Evolutionary conservation across 2,797 vertebrate species (phyloP), one percentile per base, ranked within the genome.

Genomic region (Scolopax rusticola): DNA sequence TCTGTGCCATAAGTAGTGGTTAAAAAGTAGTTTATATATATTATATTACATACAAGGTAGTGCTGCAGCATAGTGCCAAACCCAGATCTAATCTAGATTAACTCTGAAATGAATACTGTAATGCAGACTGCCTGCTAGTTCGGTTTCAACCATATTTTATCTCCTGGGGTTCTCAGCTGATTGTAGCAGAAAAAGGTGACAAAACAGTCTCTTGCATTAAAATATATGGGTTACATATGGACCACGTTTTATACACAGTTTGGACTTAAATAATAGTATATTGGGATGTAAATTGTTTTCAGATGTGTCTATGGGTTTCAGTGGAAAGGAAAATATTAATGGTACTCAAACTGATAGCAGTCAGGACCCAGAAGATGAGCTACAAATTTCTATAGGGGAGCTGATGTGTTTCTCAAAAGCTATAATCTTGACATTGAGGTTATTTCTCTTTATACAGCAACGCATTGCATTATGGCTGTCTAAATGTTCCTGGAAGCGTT

Each of bases 181-280:
- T 94, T 91, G 73, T 70, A 94, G 88, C 83, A 94, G 83, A 91
- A 97, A 89, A 95, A 94, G 53, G 84, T 94, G 94, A 92, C 95
- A 93, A 92, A 70, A 73, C 30, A 61, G 91, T 71, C 71, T 84
- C 92, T 89, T 48, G 69, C 69, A 82, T 89, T 94, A 95, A 94
- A 97, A 87, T 94, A 81, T 89, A 97, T 96, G 79, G 84, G 64
- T 95, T 93, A 91, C 93, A 96, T 74, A 93, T 96, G 78, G 76
- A 76, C 40, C 38, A 82, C 71, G 81, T 47, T 94, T 92, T 91
- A 85, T 80, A 86, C 3, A 10, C n/a, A 86, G 75, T 87, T 96
- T 81, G 86, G 69, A 79, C 54, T 86, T 90, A 90, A 91, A 73
- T 91, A 93, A 84, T 70, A 91, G 47, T 78, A 89, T 65, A 73